Percentiles rank a stretch among this genome's conserved stretches.
Conservation (phyloP, 92 coral and sea anemone species). For the Epizoanthus rinbou region DNA sequence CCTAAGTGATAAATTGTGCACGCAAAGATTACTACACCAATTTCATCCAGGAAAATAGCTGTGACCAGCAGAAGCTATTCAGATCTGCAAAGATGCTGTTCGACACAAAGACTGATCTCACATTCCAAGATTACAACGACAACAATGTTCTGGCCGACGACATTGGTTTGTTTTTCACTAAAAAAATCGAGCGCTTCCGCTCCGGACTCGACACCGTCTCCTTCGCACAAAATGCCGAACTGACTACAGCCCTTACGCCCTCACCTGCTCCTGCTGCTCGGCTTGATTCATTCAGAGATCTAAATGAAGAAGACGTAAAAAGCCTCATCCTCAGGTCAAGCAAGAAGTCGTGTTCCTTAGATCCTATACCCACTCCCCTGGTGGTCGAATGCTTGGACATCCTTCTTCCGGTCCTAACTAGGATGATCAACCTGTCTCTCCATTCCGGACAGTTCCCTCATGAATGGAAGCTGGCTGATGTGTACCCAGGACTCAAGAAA, state of each 20-base stretch:
- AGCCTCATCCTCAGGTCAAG: constrained; percentile 35
- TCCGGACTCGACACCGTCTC: constrained; percentile 34
- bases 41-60: constrained; percentile 49
- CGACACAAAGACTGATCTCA: constrained; percentile 38
- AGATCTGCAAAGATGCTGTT: constrained; percentile 59
- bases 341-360: constrained; percentile 41
- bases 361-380: constrained; percentile 47
- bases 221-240: background rate
- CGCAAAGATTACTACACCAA: constrained; percentile 44
- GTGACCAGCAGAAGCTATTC: constrained; percentile 58
- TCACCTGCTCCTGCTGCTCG: background rate
- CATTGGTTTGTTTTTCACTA: constrained; percentile 27
- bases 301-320: constrained; percentile 8
- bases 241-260: background rate
- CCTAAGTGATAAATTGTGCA: constrained; percentile 30
- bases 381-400: constrained; percentile 46
- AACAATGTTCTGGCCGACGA: constrained; percentile 48
- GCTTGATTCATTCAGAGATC: constrained; percentile 20
- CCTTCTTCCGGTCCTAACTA: constrained; percentile 50
- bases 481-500: constrained; percentile 16
- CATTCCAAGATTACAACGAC: constrained; percentile 47
- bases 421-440: constrained; percentile 45
- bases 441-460: constrained; percentile 45
- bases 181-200: constrained; percentile 25
- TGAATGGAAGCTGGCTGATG: constrained; percentile 35